Percentiles rank a stretch among this genome's conserved stretches.
Conservation (phyloP, 2,888 invertebrate species). For the Drosophila differens region DNA sequence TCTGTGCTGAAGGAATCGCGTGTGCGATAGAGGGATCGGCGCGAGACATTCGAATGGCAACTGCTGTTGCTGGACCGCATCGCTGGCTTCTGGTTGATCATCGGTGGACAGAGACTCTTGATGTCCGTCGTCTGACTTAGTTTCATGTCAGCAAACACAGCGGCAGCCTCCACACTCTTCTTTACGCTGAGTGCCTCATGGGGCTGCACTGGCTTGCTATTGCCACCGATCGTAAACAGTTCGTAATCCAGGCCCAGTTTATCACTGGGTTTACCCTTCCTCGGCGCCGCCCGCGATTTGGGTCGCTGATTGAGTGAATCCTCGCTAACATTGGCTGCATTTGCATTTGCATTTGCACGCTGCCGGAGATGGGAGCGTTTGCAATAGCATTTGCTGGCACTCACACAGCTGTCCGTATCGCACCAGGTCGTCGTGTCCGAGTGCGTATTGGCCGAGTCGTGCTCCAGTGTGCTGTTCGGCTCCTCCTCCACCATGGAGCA, state of each 20-base stretch:
- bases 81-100: constrained; percentile 22
- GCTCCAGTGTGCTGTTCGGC: constrained; percentile 77
- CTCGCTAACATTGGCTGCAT: constrained; percentile 61
- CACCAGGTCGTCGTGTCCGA: constrained; percentile 87
- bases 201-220: constrained; percentile 87
- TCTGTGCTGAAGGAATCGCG: constrained; percentile 81
- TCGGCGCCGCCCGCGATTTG: constrained; percentile 61
- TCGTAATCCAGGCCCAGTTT: constrained; percentile 92
- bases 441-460: constrained; percentile 85
- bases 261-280: constrained; percentile 86
- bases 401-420: constrained; percentile 94
- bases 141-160: constrained; percentile 92
- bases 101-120: constrained; percentile 84
- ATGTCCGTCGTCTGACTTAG: constrained; percentile 90
- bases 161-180: constrained; percentile 95
- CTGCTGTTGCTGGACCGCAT: constrained; percentile 54
- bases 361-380: constrained; percentile 77
- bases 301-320: constrained; percentile 78
- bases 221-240: constrained; percentile 87
- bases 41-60: constrained; percentile 68
- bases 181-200: constrained; percentile 93
- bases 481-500: constrained; percentile 87
- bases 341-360: constrained; percentile 14
- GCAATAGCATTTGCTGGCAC: constrained; percentile 95
- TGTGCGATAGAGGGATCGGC: constrained; percentile 67